Conservation (phyloP, 2,888 invertebrate species). For the Clitarchus hookeri region DNA sequence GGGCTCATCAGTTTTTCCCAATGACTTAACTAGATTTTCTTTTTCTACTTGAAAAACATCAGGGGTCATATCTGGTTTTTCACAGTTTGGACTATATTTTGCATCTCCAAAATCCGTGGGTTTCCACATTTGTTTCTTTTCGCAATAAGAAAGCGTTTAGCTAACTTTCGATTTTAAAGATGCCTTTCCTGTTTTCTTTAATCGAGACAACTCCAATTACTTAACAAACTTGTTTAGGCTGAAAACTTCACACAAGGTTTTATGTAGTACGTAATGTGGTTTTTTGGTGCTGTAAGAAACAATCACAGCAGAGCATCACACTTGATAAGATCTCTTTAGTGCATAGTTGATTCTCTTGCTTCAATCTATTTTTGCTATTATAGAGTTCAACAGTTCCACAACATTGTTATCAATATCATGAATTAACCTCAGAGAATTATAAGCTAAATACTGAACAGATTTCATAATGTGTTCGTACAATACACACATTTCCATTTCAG, state of each 20-base stretch:
- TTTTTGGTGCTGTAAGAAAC: slow-evolving; percentile 17
- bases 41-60: not conserved
- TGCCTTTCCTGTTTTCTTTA: not conserved
- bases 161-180: not conserved
- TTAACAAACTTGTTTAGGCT: slow-evolving; percentile 19
- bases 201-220: not conserved
- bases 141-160: not conserved
- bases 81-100: not conserved
- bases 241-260: not conserved
- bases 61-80: not conserved
- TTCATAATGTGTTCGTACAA: slow-evolving; percentile 23
- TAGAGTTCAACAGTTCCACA: slow-evolving; percentile 24
- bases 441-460: not conserved
- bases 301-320: slow-evolving; percentile 17
- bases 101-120: not conserved
- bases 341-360: slow-evolving; percentile 25
- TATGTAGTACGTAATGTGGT: slow-evolving; percentile 17
- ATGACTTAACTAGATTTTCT: not conserved
- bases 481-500: not conserved
- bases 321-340: slow-evolving; percentile 26
- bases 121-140: not conserved
- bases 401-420: slow-evolving; percentile 10
- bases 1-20: slow-evolving; percentile 16
- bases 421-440: slow-evolving; percentile 24
- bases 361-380: not conserved